phyloP scores from a whole-genome alignment of 1,140 invertebrate genomes.

The Mercenaria mercenaria region DNA sequence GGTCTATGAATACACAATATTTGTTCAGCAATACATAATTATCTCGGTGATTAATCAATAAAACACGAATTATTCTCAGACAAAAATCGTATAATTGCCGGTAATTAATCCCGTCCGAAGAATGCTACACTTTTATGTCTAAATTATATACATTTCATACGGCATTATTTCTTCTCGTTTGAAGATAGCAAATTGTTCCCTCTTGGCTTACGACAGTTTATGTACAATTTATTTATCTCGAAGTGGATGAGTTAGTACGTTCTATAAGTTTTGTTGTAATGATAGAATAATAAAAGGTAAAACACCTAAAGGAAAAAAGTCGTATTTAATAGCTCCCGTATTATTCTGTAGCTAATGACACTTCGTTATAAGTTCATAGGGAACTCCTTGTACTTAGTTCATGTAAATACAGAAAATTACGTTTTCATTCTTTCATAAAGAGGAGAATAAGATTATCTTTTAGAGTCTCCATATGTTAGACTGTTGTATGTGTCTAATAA shows the following conservation, averaged over 20 bases:
- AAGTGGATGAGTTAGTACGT: background rate
- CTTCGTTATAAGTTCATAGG: too few relatives aligned
- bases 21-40: constrained; percentile 4
- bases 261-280: too few relatives aligned
- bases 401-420: too few relatives aligned
- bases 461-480: too few relatives aligned
- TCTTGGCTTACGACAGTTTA: background rate
- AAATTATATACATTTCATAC: background rate
- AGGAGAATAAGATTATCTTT: too few relatives aligned
- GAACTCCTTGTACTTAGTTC: too few relatives aligned
- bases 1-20: background rate
- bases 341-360: too few relatives aligned
- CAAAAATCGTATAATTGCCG: background rate
- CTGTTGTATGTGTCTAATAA: too few relatives aligned
- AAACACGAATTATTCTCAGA: constrained; percentile 26
- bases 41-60: constrained; percentile 18
- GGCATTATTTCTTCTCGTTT: background rate
- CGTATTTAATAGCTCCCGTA: too few relatives aligned
- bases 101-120: constrained; percentile 21
- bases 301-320: too few relatives aligned
- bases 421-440: too few relatives aligned
- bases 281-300: too few relatives aligned
- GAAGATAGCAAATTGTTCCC: background rate
- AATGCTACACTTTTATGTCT: background rate
- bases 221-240: background rate